Percentiles rank a stretch among this genome's conserved stretches.
Conservation (phyloP, 2,113 vertebrate genomes). For the Oreochromis tanganicae region DNA sequence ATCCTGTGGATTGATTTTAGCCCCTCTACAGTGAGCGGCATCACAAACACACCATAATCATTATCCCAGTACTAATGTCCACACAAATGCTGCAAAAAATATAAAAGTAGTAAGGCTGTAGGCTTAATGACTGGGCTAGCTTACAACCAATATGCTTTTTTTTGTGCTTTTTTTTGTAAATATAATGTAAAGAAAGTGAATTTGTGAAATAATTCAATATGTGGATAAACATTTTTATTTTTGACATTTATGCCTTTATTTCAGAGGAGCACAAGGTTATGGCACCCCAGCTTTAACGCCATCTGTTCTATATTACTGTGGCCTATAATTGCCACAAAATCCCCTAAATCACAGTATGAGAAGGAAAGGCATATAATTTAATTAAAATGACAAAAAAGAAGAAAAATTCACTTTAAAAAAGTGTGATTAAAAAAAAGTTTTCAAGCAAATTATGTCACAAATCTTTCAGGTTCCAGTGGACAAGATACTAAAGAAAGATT, state of each 20-base stretch:
- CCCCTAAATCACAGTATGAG: not conserved
- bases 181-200: not conserved
- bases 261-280: not conserved
- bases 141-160: not conserved
- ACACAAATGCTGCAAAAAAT: not conserved
- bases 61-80: not conserved
- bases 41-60: not conserved
- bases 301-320: not conserved
- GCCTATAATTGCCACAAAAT: not conserved
- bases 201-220: not conserved
- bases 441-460: not conserved
- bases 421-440: not conserved
- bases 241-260: not conserved
- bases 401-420: not conserved
- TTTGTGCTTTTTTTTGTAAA: not conserved
- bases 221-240: not conserved
- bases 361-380: not conserved
- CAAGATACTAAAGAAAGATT: not conserved
- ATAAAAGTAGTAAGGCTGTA: not conserved
- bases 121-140: not conserved
- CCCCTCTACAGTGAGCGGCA: not conserved
- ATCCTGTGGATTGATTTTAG: slow-evolving; percentile 45
- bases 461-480: not conserved
- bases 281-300: not conserved
- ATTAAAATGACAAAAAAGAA: not conserved